A percentile compares a stretch with the other conserved stretches of the same genome.
These are phyloP conservation scores for Neolamprologus ventralis DNA, from an alignment of 2,113 vertebrate species.

Conservation along the genomic window DNA sequence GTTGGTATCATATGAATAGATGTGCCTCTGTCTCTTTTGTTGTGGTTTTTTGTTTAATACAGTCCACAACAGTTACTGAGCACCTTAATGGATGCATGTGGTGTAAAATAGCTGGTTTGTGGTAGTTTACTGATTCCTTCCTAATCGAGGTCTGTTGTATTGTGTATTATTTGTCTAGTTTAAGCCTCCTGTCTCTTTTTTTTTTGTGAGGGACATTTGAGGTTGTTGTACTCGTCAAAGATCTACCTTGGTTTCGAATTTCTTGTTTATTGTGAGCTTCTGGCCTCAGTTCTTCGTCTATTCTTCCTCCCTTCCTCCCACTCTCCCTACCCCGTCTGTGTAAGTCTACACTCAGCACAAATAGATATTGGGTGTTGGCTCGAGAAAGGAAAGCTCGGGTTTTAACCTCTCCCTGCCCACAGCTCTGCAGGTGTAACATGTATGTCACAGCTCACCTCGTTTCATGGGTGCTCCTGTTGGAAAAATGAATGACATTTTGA, in stretches of 20 bases:
- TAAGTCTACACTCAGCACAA: conserved; percentile 34
- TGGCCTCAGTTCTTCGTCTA: neutral
- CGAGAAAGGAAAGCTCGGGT: neutral
- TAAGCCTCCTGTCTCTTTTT: neutral
- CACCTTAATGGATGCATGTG: neutral
- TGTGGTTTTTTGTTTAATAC: neutral
- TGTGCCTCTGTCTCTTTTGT: neutral
- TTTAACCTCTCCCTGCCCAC: conserved; percentile 9
- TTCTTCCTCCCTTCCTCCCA: neutral
- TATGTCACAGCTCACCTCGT: neutral
- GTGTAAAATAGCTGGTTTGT: neutral
- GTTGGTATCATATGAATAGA: neutral
- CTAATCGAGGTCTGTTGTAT: neutral
- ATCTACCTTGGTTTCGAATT: neutral
- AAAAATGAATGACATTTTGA: neutral
- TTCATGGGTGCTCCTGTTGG: neutral
- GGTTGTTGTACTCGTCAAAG: neutral
- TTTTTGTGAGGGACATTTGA: neutral
- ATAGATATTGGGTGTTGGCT: conserved; percentile 46
- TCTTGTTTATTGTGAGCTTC: neutral
- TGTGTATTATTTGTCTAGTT: neutral
- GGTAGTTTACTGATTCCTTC: neutral
- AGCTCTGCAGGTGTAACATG: neutral
- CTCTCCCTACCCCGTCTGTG: neutral
- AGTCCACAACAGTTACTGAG: neutral